These are phyloP conservation scores for Araneus ventricosus DNA, from an alignment of 1,140 invertebrate genomes.

Conservation along the genomic window DNA sequence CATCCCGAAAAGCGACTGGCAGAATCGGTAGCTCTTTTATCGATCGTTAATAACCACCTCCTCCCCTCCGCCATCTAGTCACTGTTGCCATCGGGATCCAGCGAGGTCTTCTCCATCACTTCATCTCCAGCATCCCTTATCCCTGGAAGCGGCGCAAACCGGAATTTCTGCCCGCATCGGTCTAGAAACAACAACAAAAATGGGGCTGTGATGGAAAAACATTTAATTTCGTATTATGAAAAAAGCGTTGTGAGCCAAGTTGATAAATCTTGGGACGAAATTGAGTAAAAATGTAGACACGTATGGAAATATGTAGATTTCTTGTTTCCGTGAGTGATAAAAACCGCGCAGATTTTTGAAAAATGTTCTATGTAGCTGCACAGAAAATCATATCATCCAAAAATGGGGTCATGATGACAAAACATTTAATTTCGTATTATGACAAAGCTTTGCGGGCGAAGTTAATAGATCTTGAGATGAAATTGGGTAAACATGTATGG, in stretches of 20 bases:
- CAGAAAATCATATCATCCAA: no score
- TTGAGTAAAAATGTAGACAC: not conserved
- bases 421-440: no score
- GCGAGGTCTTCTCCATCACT: conserved; percentile 65
- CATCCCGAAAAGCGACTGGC: conserved; percentile 55
- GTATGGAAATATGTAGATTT: no score
- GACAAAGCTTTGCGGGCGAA: no score
- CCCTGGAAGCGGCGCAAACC: not conserved
- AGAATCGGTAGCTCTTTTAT: conserved; percentile 69
- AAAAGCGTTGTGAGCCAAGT: not conserved
- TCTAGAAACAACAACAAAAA: conserved; percentile 12
- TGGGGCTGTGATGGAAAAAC: not conserved
- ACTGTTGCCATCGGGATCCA: conserved; percentile 67
- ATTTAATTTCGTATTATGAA: conserved; percentile 50
- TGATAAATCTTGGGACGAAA: not conserved
- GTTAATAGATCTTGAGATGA: no score
- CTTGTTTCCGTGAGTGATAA: no score
- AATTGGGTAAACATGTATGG: no score
- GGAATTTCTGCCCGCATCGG: conserved; percentile 14
- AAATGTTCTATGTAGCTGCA: no score
- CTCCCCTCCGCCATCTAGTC: not conserved
- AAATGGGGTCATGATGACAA: no score
- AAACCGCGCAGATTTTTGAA: no score
- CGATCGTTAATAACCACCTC: conserved; percentile 56
- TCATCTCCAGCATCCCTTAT: conserved; percentile 63